These are phyloP conservation scores for Rhadinocentrus ornatus DNA, from an alignment of 2,797 vertebrate genomes.

Conservation along the genomic window DNA sequence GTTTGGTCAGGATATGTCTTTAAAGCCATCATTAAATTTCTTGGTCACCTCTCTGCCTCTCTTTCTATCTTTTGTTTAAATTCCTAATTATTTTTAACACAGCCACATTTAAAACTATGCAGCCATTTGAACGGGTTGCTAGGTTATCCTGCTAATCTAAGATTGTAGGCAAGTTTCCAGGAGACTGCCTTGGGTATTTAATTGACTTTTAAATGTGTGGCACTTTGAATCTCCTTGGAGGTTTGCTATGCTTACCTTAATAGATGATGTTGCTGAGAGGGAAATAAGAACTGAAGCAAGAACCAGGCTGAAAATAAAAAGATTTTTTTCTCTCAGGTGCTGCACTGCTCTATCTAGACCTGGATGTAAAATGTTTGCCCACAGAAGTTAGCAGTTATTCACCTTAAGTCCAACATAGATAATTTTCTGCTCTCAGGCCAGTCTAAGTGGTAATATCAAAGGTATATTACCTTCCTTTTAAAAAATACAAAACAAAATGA, in stretches of 20 bases:
- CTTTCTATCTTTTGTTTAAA: not conserved
- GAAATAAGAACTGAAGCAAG: not conserved
- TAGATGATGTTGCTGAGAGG: not conserved
- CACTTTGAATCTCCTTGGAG: not conserved
- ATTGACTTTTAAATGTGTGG: not conserved
- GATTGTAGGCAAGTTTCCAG: not conserved
- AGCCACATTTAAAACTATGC: not conserved
- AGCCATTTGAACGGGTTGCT: not conserved
- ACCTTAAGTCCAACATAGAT: not conserved
- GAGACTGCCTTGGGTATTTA: slow-evolving; percentile 7
- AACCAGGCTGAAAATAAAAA: not conserved
- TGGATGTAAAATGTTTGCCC: not conserved
- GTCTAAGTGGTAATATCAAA: not conserved
- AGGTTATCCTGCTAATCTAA: slow-evolving; percentile 5
- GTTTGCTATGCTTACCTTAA: not conserved
- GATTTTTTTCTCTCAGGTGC: slow-evolving; percentile 14
- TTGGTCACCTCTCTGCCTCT: not conserved
- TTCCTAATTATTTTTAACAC: not conserved
- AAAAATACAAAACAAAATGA: not conserved
- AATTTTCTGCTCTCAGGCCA: not conserved
- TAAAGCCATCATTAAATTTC: not conserved
- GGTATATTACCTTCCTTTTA: not conserved
- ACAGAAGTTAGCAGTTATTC: slow-evolving; percentile 3
- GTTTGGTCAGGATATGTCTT: not conserved
- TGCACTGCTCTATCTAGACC: not conserved